A percentile compares a stretch with the other conserved stretches of the same genome.
These are phyloP conservation scores for Melinaea marsaeus DNA, from an alignment of 2,888 invertebrate genomes.

Conservation along the genomic window DNA sequence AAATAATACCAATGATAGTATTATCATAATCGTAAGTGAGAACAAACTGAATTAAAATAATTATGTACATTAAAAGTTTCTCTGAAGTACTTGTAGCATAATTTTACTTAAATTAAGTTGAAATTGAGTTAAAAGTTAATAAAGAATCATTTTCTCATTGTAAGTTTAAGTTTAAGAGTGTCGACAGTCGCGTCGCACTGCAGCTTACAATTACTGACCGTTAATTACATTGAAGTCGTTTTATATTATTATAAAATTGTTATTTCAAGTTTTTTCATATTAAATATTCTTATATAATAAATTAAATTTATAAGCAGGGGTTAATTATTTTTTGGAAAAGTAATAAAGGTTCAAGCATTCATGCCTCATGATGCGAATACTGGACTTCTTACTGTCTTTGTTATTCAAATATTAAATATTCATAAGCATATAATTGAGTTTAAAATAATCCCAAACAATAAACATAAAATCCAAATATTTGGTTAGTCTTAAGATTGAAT, in stretches of 20 bases:
- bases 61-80: background rate
- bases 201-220: background rate
- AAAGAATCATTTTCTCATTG: conserved; percentile 5
- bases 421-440: no score
- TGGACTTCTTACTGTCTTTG: no score
- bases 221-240: conserved; percentile 5
- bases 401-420: no score
- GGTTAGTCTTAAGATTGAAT: no score
- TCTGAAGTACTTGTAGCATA: background rate
- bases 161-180: conserved; percentile 5
- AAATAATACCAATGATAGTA: background rate
- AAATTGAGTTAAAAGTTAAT: conserved; percentile 7
- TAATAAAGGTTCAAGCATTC: no score
- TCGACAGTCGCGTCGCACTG: conserved; percentile 5
- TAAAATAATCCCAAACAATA: no score
- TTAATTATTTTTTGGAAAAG: no score
- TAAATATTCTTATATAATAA: conserved; percentile 5
- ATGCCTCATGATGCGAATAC: no score
- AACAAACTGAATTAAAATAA: conserved; percentile 2
- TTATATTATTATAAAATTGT: background rate
- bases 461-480: no score
- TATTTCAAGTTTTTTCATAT: background rate
- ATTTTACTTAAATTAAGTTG: conserved; percentile 8
- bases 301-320: no score
- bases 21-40: background rate